Percentiles rank a stretch among this genome's conserved stretches.
Conservation (phyloP, 2,113 vertebrate genomes). For the Leiothrix lutea region DNA sequence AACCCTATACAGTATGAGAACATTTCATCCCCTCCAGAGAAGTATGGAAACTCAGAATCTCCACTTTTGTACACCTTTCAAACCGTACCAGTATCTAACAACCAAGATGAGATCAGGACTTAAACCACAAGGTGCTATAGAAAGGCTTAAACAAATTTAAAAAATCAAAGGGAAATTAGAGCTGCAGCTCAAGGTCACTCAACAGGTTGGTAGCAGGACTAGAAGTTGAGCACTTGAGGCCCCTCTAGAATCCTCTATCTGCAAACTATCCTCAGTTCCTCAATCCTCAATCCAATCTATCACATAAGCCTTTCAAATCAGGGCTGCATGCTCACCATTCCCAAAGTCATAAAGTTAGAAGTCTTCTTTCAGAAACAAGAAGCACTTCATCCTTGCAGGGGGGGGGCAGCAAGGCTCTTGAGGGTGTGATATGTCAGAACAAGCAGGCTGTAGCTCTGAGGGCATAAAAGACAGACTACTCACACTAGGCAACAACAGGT, state of each 20-base stretch:
- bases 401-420: neutral
- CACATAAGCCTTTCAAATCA: neutral
- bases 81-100: neutral
- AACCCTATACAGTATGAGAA: neutral
- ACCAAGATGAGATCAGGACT: neutral
- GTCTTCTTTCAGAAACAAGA: neutral
- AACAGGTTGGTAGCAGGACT: neutral
- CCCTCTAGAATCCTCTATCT: neutral
- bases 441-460: neutral
- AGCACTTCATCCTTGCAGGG: neutral
- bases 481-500: neutral
- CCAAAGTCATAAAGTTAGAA: neutral
- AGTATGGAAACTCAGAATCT: neutral
- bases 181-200: neutral
- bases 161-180: neutral
- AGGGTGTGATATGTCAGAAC: neutral
- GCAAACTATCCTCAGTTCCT: neutral
- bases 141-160: neutral
- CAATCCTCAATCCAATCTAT: neutral
- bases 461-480: neutral
- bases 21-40: neutral
- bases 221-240: neutral
- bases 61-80: neutral
- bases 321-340: neutral
- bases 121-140: neutral